Evolutionary conservation across 2,888 invertebrate species (phyloP).

Genomic region (Gastracanthus pulcherrimus): DNA sequence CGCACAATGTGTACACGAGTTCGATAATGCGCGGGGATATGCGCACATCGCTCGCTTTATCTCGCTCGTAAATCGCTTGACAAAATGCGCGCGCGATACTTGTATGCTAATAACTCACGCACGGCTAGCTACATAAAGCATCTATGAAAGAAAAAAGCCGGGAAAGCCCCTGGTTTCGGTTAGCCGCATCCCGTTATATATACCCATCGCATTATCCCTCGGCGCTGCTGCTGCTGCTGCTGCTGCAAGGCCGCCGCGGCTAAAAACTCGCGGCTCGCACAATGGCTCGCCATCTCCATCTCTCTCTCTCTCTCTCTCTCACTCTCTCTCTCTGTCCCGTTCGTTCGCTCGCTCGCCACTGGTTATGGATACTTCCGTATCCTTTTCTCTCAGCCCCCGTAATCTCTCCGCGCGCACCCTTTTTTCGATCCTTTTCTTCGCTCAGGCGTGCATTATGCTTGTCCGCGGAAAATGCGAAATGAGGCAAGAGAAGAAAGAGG

Average conservation of each 20-base stretch:
- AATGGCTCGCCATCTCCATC: slow-evolving; percentile 13
- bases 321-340: not conserved
- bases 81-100: slow-evolving; percentile 69
- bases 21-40: slow-evolving; percentile 64
- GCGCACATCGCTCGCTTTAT: slow-evolving; percentile 62
- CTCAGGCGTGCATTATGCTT: slow-evolving; percentile 44
- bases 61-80: slow-evolving; percentile 67
- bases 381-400: slow-evolving; percentile 14
- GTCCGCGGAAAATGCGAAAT: slow-evolving; percentile 39
- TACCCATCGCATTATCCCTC: slow-evolving; percentile 31
- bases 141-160: slow-evolving; percentile 52
- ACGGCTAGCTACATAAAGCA: slow-evolving; percentile 61
- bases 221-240: slow-evolving; percentile 6
- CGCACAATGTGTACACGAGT: slow-evolving; percentile 26
- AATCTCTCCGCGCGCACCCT: slow-evolving; percentile 36
- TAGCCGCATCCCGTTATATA: slow-evolving; percentile 65
- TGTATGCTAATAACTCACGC: slow-evolving; percentile 75
- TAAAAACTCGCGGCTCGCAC: slow-evolving; percentile 36
- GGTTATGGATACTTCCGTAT: not conserved
- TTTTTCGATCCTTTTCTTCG: slow-evolving; percentile 36
- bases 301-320: slow-evolving; percentile 7
- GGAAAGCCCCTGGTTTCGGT: slow-evolving; percentile 59
- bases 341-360: too few relatives aligned
- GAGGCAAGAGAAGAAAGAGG: slow-evolving; percentile 26
- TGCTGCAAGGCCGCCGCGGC: slow-evolving; percentile 20